A percentile compares a stretch with the other conserved stretches of the same genome.
Conservation (phyloP, 1,140 invertebrate genomes). For the Diachasma alloeum region DNA sequence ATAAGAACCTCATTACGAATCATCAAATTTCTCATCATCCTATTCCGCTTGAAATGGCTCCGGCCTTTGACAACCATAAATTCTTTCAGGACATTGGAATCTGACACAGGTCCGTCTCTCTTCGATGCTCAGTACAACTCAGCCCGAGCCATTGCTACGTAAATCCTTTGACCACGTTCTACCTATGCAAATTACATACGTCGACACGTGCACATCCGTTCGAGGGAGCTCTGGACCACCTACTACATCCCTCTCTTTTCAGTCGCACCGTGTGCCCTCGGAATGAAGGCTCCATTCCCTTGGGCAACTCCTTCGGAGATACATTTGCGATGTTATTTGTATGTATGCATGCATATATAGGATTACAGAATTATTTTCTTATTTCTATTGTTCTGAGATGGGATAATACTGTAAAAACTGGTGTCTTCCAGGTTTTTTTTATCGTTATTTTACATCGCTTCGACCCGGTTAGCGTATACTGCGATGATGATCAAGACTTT, state of each 20-base stretch:
- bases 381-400: not conserved
- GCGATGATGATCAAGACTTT: too few relatives aligned
- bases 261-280: not conserved
- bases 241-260: not conserved
- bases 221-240: not conserved
- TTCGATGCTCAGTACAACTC: slow-evolving; percentile 1
- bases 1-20: not conserved
- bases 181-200: slow-evolving; percentile 53
- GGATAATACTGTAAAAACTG: not conserved
- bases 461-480: too few relatives aligned
- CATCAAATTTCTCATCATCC: not conserved
- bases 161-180: slow-evolving; percentile 55
- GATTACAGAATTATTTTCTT: not conserved
- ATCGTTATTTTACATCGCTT: too few relatives aligned
- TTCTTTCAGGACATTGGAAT: slow-evolving; percentile 31
- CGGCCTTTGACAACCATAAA: not conserved
- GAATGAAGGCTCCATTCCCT: not conserved
- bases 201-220: slow-evolving; percentile 27
- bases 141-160: slow-evolving; percentile 41
- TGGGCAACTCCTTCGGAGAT: not conserved
- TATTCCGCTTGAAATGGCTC: not conserved
- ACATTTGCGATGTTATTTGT: not conserved
- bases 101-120: not conserved
- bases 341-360: not conserved
- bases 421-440: too few relatives aligned